These are phyloP conservation scores for Tenualosa thibaudeaui DNA, from an alignment of 2,797 vertebrate species.

Conservation along the genomic window DNA sequence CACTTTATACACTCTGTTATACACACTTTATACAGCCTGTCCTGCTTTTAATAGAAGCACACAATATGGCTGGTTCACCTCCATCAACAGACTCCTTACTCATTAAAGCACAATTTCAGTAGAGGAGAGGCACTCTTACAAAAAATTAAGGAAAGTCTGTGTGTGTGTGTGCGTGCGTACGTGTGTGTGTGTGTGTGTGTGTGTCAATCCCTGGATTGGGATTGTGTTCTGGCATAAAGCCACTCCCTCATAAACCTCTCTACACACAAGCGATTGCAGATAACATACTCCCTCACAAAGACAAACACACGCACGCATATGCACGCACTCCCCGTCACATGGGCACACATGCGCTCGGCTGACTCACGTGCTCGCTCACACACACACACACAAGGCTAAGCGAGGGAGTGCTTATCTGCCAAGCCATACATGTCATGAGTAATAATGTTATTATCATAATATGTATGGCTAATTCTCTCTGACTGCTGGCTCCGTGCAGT, in stretches of 20 bases:
- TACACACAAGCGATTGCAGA: not conserved
- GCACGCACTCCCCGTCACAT: not conserved
- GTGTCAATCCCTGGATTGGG: not conserved
- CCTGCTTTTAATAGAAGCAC: not conserved
- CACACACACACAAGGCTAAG: not conserved
- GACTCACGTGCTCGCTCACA: not conserved
- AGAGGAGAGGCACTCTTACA: not conserved
- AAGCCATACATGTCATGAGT: slow-evolving; percentile 28
- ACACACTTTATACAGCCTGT: not conserved
- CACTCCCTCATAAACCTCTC: not conserved
- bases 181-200: too few relatives aligned
- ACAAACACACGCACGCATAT: not conserved
- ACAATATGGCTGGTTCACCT: not conserved
- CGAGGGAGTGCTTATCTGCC: not conserved
- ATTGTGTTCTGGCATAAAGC: not conserved
- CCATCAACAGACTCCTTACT: not conserved
- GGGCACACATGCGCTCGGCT: not conserved
- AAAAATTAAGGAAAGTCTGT: not conserved
- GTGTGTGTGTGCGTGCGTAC: too few relatives aligned
- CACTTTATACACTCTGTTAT: not conserved
- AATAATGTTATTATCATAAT: slow-evolving; percentile 34
- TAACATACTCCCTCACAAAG: not conserved
- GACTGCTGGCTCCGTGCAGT: slow-evolving; percentile 15
- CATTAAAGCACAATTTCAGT: not conserved
- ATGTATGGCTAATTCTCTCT: slow-evolving; percentile 29